Conservation (phyloP, 2,113 vertebrate genomes). For the Donacobius atricapilla region DNA sequence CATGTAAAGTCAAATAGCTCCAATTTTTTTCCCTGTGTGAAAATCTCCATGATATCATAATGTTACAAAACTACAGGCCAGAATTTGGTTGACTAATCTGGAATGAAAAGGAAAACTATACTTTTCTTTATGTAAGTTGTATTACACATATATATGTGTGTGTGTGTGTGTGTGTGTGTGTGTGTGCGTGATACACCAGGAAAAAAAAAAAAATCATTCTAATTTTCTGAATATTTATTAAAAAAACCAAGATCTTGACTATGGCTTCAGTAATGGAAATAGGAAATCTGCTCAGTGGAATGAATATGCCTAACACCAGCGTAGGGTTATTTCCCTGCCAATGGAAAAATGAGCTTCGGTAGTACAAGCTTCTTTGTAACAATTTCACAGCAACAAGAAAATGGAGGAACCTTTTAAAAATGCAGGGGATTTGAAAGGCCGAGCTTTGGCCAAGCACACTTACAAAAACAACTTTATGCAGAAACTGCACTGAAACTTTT, state of each 20-base stretch:
- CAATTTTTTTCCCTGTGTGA: not conserved
- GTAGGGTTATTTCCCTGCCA: not conserved
- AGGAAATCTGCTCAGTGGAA: not conserved
- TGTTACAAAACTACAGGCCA: not conserved
- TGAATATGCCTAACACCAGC: not conserved
- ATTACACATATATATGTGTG: not conserved
- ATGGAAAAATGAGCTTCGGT: not conserved
- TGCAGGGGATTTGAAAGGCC: not conserved
- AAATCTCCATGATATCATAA: not conserved
- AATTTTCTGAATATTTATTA: not conserved
- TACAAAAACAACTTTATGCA: not conserved
- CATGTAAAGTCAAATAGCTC: accelerated
- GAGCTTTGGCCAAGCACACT: not conserved
- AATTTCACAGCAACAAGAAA: not conserved
- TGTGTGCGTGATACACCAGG: not conserved
- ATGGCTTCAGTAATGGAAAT: not conserved
- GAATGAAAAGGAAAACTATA: not conserved
- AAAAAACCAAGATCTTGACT: not conserved
- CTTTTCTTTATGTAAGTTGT: not conserved
- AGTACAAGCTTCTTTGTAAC: not conserved
- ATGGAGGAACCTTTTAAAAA: not conserved
- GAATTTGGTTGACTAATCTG: not conserved
- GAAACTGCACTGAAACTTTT: not conserved
- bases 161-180: not conserved
- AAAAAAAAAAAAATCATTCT: too few relatives aligned